phyloP scores from a whole-genome alignment of 2,888 invertebrate genomes.

The Mimas tiliae region DNA sequence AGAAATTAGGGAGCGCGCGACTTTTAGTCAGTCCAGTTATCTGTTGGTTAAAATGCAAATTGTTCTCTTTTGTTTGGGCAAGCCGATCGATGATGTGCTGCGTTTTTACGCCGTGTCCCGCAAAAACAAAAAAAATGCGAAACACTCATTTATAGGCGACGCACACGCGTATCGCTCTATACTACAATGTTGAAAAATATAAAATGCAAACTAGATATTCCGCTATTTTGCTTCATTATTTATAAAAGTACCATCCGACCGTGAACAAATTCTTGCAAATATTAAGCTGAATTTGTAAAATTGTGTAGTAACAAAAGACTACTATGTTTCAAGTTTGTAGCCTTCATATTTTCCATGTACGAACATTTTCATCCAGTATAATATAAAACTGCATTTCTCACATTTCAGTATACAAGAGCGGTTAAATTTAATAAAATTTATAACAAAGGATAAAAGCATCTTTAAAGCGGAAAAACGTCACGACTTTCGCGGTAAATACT shows the following conservation, averaged over 20 bases:
- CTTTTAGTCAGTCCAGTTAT: conserved; percentile 69
- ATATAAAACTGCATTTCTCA: conserved; percentile 11
- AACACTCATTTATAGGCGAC: conserved; percentile 71
- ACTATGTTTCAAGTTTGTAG: conserved; percentile 33
- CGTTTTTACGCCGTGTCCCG: conserved; percentile 38
- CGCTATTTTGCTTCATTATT: conserved; percentile 16
- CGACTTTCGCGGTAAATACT: background rate
- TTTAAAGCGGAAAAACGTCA: conserved; percentile 37
- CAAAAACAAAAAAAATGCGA: conserved; percentile 68
- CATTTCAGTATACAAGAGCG: conserved; percentile 15
- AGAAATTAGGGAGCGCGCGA: conserved; percentile 64
- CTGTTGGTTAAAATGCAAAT: conserved; percentile 82
- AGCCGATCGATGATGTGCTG: conserved; percentile 59
- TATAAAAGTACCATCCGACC: conserved; percentile 23
- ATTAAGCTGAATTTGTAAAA: conserved; percentile 32
- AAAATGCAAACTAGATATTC: background rate
- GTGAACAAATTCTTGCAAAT: conserved; percentile 26
- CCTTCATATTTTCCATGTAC: conserved; percentile 4
- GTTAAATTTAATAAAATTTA: conserved; percentile 30
- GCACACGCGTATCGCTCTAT: conserved; percentile 36
- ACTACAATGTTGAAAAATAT: background rate
- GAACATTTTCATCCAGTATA: conserved; percentile 25
- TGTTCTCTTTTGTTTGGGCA: conserved; percentile 74
- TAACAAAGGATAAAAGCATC: conserved; percentile 28
- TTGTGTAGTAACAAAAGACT: conserved; percentile 25